These are phyloP conservation scores for Acridotheres tristis DNA, from an alignment of 2,797 vertebrate genomes.

Conservation along the genomic window DNA sequence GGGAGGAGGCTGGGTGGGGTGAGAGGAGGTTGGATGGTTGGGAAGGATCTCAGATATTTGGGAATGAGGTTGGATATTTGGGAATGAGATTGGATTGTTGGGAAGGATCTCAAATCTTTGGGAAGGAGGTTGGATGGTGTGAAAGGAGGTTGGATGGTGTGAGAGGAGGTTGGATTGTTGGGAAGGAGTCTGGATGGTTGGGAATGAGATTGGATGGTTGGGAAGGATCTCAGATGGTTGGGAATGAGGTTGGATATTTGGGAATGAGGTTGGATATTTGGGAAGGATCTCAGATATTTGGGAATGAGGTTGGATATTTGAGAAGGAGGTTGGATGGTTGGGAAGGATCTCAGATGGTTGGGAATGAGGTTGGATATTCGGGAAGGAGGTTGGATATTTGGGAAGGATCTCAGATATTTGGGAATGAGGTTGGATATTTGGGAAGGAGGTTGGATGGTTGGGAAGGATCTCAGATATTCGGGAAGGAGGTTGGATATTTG, in stretches of 20 bases:
- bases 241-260: not conserved
- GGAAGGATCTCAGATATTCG: not conserved
- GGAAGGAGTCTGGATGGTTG: not conserved
- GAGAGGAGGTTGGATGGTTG: not conserved
- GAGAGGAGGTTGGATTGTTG: too few species aligned
- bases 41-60: too few species aligned
- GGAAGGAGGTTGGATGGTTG: too few species aligned
- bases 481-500: not conserved
- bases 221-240: rapidly evolving
- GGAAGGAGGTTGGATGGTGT: not conserved
- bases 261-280: not conserved
- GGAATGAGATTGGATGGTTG: not conserved
- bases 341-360: not conserved
- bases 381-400: too few species aligned
- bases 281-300: too few species aligned
- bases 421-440: not conserved
- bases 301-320: not conserved
- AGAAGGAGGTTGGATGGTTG: too few species aligned
- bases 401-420: not conserved
- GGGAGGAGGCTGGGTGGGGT: rapidly evolving
- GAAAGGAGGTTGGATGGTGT: too few species aligned
- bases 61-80: not conserved
- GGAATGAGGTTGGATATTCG: not conserved
- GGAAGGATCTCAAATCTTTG: too few species aligned
- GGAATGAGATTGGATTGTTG: not conserved